phyloP scores from a whole-genome alignment of 2,888 invertebrate genomes.

The Pristionchus fissidentatus region DNA sequence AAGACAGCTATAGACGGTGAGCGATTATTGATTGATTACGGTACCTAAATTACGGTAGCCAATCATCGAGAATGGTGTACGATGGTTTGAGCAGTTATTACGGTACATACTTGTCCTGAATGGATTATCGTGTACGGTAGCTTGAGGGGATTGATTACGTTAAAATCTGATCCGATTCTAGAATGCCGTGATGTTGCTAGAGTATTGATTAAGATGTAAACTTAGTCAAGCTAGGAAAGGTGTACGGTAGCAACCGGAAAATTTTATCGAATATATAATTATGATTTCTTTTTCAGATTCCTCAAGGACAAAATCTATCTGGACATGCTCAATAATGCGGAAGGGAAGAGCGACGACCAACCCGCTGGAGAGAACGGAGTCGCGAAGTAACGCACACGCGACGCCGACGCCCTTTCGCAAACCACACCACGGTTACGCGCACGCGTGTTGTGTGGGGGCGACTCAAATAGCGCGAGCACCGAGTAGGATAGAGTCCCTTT shows the following conservation, averaged over 20 bases:
- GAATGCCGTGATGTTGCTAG: no score
- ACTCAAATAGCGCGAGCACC: no score
- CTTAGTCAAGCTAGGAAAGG: neutral
- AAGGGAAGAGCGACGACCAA: slow-evolving; percentile 2
- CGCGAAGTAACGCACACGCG: neutral
- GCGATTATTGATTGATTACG: neutral
- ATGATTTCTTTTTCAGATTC: slow-evolving; percentile 55
- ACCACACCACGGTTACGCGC: neutral
- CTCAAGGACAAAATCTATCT: slow-evolving; percentile 62
- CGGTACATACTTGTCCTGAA: no score
- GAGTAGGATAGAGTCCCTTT: slow-evolving; percentile 28
- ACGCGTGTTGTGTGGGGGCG: neutral
- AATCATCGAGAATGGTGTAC: no score
- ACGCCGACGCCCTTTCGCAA: neutral
- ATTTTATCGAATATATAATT: neutral
- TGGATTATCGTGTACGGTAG: no score
- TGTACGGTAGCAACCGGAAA: neutral
- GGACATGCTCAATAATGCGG: slow-evolving; percentile 53
- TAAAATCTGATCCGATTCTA: no score
- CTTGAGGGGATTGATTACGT: no score
- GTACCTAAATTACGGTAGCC: neutral
- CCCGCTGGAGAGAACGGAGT: neutral
- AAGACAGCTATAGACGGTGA: slow-evolving; percentile 69
- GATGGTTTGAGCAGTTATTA: neutral
- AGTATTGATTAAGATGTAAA: neutral